A percentile compares a stretch with the other conserved stretches of the same genome.
phyloP scores from a whole-genome alignment of 2,113 vertebrate species.

The Dipodomys merriami region DNA sequence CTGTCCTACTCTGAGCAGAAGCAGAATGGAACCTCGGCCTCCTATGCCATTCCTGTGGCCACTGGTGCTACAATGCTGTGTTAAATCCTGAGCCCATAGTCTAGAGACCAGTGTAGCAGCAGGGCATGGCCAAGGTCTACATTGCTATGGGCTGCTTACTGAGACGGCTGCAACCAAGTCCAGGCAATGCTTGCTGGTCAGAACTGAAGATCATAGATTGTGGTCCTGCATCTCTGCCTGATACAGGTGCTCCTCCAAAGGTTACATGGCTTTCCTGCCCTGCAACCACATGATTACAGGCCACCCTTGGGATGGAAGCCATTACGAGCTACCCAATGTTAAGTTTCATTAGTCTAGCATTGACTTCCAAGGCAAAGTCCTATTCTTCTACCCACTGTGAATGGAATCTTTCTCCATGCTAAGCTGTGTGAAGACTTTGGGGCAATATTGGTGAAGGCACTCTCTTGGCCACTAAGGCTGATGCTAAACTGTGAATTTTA shows the following conservation, averaged over 20 bases:
- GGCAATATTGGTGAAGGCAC: background rate
- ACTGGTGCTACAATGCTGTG: background rate
- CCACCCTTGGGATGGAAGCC: too few species aligned
- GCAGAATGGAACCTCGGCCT: background rate
- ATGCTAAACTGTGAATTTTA: background rate
- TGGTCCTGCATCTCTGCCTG: background rate
- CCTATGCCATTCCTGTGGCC: background rate
- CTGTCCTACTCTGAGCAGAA: background rate
- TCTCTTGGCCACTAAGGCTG: background rate
- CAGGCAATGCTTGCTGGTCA: background rate
- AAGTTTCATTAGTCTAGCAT: background rate
- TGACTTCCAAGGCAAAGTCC: background rate
- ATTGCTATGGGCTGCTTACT: background rate
- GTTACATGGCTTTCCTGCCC: background rate
- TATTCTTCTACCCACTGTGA: background rate
- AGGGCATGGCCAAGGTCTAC: too few species aligned
- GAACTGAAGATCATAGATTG: background rate
- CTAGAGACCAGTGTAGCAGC: background rate
- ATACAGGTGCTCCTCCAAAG: background rate
- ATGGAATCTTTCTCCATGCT: background rate
- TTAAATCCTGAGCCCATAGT: background rate
- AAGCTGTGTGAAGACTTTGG: background rate
- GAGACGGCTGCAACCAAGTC: background rate
- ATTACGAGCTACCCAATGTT: background rate
- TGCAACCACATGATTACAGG: too few species aligned